Conservation (phyloP, 2,113 vertebrate genomes). For the human (Homo sapiens) region DNA sequence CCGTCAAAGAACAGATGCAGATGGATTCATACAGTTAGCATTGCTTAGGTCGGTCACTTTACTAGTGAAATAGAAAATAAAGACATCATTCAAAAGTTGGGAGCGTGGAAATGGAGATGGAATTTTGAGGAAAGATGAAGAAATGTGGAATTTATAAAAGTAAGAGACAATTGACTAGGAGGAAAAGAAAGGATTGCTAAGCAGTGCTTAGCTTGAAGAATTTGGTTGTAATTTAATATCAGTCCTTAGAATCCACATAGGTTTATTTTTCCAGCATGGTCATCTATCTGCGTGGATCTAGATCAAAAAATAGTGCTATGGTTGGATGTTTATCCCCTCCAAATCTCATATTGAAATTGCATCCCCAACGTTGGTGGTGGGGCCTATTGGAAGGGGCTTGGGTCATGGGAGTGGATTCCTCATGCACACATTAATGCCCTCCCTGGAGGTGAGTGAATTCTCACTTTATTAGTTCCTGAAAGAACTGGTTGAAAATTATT, state of each 20-base stretch:
- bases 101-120: not conserved
- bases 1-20: not conserved
- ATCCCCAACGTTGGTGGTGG: not conserved
- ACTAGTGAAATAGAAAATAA: not conserved
- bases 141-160: not conserved
- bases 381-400: not conserved
- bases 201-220: not conserved
- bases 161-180: not conserved
- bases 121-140: not conserved
- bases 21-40: too few species aligned
- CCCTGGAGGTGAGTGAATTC: not conserved
- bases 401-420: not conserved
- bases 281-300: not conserved
- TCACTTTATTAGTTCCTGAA: not conserved
- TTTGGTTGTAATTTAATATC: not conserved
- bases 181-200: not conserved
- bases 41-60: not conserved
- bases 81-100: not conserved
- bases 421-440: not conserved
- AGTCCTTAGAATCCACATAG: not conserved
- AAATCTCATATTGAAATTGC: not conserved
- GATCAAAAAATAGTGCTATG: not conserved
- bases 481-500: not conserved
- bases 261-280: not conserved
- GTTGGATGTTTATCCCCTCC: not conserved